Base-by-base conservation (phyloP, 2,888 invertebrate species). In the Beris morrisii region DNA sequence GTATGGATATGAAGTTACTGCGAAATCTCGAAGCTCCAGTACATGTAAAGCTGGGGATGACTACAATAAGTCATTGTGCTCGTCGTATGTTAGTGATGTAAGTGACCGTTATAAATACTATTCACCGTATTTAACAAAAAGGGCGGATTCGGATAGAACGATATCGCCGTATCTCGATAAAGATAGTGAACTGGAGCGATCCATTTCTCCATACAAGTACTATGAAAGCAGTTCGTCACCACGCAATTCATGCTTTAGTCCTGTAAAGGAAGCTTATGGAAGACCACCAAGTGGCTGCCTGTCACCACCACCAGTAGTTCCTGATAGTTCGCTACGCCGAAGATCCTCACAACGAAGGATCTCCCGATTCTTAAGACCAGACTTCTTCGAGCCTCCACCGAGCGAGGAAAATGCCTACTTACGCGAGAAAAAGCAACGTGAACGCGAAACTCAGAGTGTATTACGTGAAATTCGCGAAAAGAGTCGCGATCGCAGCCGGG, bases 321-420 rank as follows among this genome's bases (percentile, higher is more conserved):
- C 74, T 31, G 75, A 73, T 65, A 76, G 74, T 67, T 73, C 74
- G 48, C 68, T 76, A 59, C 74, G 74, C 66, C 74, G 76, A 66
- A 74, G 77, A 44, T 82, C 83, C 65, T 82, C 83, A 44, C 84
- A 84, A 65, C 85, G 87, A 58, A 84, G 88, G 69, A 85, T 89
- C 67, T 90, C 89, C 7, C 82, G 92, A 66, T 92, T 91, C 78
- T 79, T 92, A 67, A 84, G 92, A 38, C 89, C 91, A 0, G 92
- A 92, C 77, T 91, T 91, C 76, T 90, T 87, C 75, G 90, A 91
- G 13, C 82, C 87, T 2, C 85, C 87, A 7, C 5, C 43, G 11
- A 78, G 84, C 22, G 88, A 88, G 67, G 90, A 90, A 72, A 88
- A 85, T 74, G 81, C 85, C 28, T 87, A 87, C 74, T 83, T 85